phyloP scores from a whole-genome alignment of 2,113 vertebrate genomes.

The Oreocharis arfaki region DNA sequence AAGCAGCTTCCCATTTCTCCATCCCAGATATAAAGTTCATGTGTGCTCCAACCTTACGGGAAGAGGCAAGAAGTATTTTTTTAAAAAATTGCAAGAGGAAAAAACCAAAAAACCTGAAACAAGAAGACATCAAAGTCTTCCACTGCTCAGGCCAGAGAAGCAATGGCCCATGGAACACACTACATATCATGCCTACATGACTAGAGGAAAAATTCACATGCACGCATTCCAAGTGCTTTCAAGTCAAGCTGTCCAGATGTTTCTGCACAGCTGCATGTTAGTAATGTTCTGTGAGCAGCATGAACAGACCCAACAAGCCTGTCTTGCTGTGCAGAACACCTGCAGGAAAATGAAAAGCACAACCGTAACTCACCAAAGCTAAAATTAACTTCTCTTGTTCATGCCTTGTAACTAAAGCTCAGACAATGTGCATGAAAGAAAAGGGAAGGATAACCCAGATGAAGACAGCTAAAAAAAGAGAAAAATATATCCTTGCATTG shows the following conservation, averaged over 20 bases:
- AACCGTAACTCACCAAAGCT: not conserved
- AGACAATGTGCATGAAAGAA: not conserved
- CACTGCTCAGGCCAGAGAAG: not conserved
- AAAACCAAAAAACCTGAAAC: not conserved
- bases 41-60: not conserved
- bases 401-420: not conserved
- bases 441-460: not conserved
- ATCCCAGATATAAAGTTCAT: not conserved
- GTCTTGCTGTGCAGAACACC: conserved; percentile 36
- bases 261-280: not conserved
- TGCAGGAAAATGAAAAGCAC: conserved; percentile 23
- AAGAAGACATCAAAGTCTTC: not conserved
- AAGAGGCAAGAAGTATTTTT: not conserved
- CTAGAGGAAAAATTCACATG: not conserved
- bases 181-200: too few species aligned
- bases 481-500: not conserved
- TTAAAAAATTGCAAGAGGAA: not conserved
- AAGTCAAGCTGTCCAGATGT: conserved; percentile 23
- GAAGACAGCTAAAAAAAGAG: not conserved
- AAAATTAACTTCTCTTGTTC: conserved; percentile 1
- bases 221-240: not conserved
- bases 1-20: not conserved
- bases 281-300: not conserved
- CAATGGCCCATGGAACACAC: not conserved
- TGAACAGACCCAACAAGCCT: not conserved